Evolutionary conservation across 1,140 invertebrate species (phyloP).

Genomic region (Aphelinus atriplicis): DNA sequence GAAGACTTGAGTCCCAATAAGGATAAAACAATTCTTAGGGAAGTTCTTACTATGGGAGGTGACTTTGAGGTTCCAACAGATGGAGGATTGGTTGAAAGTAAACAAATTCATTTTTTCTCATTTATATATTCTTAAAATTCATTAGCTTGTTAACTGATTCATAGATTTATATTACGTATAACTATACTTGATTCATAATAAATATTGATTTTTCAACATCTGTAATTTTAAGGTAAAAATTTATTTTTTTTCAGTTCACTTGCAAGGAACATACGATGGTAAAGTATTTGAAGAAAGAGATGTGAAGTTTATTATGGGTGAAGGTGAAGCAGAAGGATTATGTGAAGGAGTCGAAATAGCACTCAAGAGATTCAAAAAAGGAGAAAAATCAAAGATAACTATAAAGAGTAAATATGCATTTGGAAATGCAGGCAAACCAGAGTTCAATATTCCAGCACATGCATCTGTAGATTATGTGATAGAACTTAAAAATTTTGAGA

Average conservation of each 20-base stretch:
- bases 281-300: constrained; percentile 81
- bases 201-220: neutral
- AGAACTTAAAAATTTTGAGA: constrained; percentile 85
- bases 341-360: constrained; percentile 88
- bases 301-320: constrained; percentile 86
- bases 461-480: constrained; percentile 84
- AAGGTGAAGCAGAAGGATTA: constrained; percentile 80
- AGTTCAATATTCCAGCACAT: constrained; percentile 82
- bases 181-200: neutral
- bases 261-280: constrained; percentile 78
- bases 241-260: constrained; percentile 72
- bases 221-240: constrained; percentile 12
- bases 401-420: constrained; percentile 87
- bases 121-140: constrained; percentile 7
- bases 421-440: constrained; percentile 75
- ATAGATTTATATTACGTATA: no score
- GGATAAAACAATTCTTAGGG: constrained; percentile 84
- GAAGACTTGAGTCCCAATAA: constrained; percentile 88
- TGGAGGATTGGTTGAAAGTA: constrained; percentile 76
- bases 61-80: constrained; percentile 80
- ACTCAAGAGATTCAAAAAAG: constrained; percentile 82
- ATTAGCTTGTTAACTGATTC: neutral
- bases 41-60: constrained; percentile 76
- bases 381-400: constrained; percentile 81
- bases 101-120: constrained; percentile 8